phyloP scores from a whole-genome alignment of 2,113 vertebrate genomes.

The Poecilia latipinna region DNA sequence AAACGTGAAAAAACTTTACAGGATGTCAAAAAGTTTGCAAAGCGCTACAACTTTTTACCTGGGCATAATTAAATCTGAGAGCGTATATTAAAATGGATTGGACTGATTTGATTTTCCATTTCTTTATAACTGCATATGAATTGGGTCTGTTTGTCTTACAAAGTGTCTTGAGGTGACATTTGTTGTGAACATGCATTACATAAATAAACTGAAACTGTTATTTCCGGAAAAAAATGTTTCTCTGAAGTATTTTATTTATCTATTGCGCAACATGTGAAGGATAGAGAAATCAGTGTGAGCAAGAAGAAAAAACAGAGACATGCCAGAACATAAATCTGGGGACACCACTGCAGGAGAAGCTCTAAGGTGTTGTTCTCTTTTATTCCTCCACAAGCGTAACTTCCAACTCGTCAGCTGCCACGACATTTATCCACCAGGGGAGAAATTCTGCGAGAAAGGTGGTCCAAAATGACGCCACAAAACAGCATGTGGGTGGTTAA shows the following conservation, averaged over 20 bases:
- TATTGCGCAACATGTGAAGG: neutral
- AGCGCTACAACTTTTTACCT: no score
- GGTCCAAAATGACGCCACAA: conserved; percentile 35
- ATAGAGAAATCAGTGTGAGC: neutral
- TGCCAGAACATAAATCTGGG: conserved; percentile 11
- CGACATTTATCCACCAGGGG: conserved; percentile 60
- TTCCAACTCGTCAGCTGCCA: conserved; percentile 58
- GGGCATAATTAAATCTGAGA: no score
- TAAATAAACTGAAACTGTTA: neutral
- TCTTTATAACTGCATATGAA: no score
- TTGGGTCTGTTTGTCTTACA: no score
- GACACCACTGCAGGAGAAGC: conserved; percentile 31
- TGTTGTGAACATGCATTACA: no score
- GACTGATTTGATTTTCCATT: no score
- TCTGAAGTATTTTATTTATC: neutral
- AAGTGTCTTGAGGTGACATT: no score
- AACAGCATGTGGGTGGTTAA: conserved; percentile 44
- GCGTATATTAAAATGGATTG: no score
- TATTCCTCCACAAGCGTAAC: conserved; percentile 20
- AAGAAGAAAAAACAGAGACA: neutral
- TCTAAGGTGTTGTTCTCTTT: conserved; percentile 20
- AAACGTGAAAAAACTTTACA: no score
- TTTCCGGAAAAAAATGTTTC: neutral
- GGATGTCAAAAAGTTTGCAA: no score
- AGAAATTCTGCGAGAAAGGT: conserved; percentile 58